Conservation (phyloP, 2,113 vertebrate species). For the Indicator indicator region DNA sequence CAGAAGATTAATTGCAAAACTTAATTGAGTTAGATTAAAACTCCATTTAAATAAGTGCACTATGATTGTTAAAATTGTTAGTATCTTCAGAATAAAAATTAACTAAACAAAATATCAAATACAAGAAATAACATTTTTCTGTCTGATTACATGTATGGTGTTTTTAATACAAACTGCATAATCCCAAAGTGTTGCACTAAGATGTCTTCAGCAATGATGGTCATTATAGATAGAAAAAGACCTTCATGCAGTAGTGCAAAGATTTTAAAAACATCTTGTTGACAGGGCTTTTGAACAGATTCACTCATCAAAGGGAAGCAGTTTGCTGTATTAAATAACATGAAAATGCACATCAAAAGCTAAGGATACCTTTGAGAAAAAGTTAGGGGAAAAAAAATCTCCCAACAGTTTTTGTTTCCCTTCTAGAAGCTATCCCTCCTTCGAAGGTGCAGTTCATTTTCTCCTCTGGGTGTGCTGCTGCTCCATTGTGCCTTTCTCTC, state of each 20-base stretch:
- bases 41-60: constrained; percentile 74
- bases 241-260: background rate
- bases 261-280: background rate
- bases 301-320: background rate
- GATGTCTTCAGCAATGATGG: background rate
- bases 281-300: background rate
- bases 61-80: constrained; percentile 73
- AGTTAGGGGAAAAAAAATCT: background rate
- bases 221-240: background rate
- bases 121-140: constrained; percentile 44
- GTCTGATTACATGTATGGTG: background rate
- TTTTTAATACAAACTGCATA: background rate
- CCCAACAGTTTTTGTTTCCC: constrained; percentile 36
- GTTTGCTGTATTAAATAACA: background rate
- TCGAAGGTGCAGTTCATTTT: constrained; percentile 66
- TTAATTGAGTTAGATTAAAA: constrained; percentile 79
- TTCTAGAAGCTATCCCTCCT: constrained; percentile 13
- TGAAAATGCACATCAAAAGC: background rate
- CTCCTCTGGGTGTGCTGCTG: constrained; percentile 73
- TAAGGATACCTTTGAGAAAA: background rate
- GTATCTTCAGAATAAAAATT: constrained; percentile 70
- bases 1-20: constrained; percentile 77
- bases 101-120: constrained; percentile 60
- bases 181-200: background rate
- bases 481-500: constrained; percentile 59